These are phyloP conservation scores for Lagopus muta DNA, from an alignment of 2,113 vertebrate species.

Conservation along the genomic window DNA sequence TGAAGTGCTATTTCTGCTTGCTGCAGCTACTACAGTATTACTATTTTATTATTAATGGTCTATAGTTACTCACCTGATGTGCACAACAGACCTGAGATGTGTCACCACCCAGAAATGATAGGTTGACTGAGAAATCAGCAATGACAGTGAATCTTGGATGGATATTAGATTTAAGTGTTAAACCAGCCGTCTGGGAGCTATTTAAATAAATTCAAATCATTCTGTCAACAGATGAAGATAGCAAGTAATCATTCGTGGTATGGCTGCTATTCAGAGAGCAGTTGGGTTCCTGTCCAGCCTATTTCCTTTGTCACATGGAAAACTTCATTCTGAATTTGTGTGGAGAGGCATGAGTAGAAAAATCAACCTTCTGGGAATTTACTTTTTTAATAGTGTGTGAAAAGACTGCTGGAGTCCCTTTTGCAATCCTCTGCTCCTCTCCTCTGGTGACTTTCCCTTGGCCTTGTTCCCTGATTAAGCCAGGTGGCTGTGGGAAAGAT, in stretches of 20 bases:
- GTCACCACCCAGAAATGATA: not conserved
- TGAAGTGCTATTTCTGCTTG: not conserved
- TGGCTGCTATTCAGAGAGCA: not conserved
- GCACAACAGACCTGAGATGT: not conserved
- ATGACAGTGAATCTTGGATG: not conserved
- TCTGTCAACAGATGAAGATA: not conserved
- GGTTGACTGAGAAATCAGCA: not conserved
- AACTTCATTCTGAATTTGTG: not conserved
- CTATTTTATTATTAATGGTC: not conserved
- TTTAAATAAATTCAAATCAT: not conserved
- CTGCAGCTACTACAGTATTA: not conserved
- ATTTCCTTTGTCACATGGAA: not conserved
- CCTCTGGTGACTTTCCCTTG: not conserved
- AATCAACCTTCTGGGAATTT: not conserved
- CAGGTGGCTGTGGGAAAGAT: constrained; percentile 63
- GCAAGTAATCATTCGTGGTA: not conserved
- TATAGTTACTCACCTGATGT: fast-evolving
- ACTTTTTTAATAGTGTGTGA: constrained; percentile 3
- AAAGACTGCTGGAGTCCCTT: not conserved
- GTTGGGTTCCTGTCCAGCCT: not conserved
- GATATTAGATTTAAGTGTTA: not conserved
- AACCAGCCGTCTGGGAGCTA: not conserved
- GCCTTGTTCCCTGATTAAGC: not conserved
- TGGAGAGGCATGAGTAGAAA: not conserved
- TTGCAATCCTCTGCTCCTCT: not conserved